A percentile compares a stretch with the other conserved stretches of the same genome.
These are phyloP conservation scores for Prosopocoilus inquinatus DNA, from an alignment of 2,888 invertebrate genomes.

Conservation along the genomic window DNA sequence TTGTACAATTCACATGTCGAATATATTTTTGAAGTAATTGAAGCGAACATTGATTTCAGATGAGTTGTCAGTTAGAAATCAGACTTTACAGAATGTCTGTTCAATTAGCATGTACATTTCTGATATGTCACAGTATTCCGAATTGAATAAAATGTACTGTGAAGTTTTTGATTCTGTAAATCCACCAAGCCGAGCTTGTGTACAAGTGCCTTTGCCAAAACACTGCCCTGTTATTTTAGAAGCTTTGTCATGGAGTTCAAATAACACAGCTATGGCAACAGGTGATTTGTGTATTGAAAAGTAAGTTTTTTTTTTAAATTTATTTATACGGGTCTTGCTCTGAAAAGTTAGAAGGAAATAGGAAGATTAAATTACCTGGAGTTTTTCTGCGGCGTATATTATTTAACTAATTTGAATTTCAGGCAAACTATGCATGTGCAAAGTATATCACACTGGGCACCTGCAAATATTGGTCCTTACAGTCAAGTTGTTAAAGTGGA, in stretches of 20 bases:
- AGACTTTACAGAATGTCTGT: constrained; percentile 67
- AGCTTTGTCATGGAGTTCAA: constrained; percentile 61
- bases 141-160: constrained; percentile 75
- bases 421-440: constrained; percentile 90
- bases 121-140: constrained; percentile 76
- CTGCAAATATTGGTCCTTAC: constrained; percentile 95
- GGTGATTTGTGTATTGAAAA: constrained; percentile 39
- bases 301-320: constrained; percentile 28
- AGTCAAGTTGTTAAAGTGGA: constrained; percentile 89
- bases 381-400: no score
- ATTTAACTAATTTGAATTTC: constrained; percentile 25
- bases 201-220: constrained; percentile 68
- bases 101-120: constrained; percentile 82
- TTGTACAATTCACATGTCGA: neutral
- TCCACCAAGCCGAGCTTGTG: constrained; percentile 85
- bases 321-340: constrained; percentile 5
- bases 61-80: constrained; percentile 53
- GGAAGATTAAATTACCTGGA: no score
- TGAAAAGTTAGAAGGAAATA: neutral
- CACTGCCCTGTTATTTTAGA: constrained; percentile 75
- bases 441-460: constrained; percentile 96
- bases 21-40: neutral
- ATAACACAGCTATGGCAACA: constrained; percentile 32
- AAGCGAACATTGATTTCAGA: constrained; percentile 47
- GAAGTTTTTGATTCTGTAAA: constrained; percentile 70